Base-by-base conservation (phyloP, 2,113 vertebrate genomes). In the Calyptomena viridis region DNA sequence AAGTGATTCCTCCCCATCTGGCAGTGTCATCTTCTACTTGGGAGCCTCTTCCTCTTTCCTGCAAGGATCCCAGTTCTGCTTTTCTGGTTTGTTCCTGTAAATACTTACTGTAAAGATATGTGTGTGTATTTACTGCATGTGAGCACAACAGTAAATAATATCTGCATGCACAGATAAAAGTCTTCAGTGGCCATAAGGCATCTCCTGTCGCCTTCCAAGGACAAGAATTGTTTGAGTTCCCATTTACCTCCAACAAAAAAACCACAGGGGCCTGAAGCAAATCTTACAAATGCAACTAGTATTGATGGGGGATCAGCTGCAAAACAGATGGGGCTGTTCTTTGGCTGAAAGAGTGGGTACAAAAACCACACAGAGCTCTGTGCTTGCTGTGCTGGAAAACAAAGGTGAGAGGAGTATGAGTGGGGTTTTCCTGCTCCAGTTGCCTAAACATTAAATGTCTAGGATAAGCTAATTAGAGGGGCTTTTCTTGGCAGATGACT, bases 391-490 rank as follows among this genome's bases (percentile, higher is more conserved):
- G 78, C 71, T 91, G 85, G 78, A 16, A 80, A 62, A 69, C 58
- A 62, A 46, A 92, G 75, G 75, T 69, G 83, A 49, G 58, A 87
- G 52, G 53, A 27, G 86, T 27, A 37, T 0, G 1, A 81, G 82
- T 23, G 71, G 94, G 92, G 25, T 83, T 85, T 60, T 86, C 90
- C 94, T 72, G 90, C 78, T 91, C 27, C 47, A 3, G 69, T 71
- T 87, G 87, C 69, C 56, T 83, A 85, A 76, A 49, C 87, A 13
- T 1, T 56, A 20, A 12, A 2, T 42, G 87, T 72, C 74, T 87
- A n/a, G 92, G 90, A 73, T 95, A n/a, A 95, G 58, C 94, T 96
- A 15, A 95, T 95, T 95, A 91, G 62, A 76, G 66, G 84, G 94
- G 84, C 74, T 96, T 93, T 89, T 94, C 84, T 64, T 82, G 90